Base-by-base conservation (phyloP, 2,113 vertebrate genomes). In the Pteruthius melanotis region DNA sequence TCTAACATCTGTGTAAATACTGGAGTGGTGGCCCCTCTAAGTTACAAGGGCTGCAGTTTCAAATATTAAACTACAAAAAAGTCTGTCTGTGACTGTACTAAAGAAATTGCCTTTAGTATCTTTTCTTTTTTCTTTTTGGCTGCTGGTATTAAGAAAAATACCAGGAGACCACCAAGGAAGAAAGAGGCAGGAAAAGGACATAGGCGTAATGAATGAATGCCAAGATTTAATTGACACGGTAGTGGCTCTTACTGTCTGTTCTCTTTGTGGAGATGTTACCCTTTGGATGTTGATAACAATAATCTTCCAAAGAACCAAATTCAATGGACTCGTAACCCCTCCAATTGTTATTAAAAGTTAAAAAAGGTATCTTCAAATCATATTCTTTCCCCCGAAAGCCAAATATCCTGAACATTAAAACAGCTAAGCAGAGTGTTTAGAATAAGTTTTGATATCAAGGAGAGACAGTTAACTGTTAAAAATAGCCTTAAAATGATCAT, bases 1-100 rank as follows among this genome's bases (percentile, higher is more conserved):
- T 76, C 96, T 95, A 97, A 98, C 98, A 98, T 98, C 98, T 98
- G 98, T 98, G 98, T 98, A 98, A 98, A 98, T 98, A 98, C 72
- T 97, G 71, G 60, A 96, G 64, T 85, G 84, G 83, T 95, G 96
- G 96, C 97, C 95, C 95, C 92, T 97, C 93, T 30, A 97, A 97
- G 91, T 95, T 97, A 94, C 89, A 95, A 95, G 94, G 94, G 89
- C 96, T 97, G 91, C 94, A 93, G 94, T 97, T 98, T 97, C 95
- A 98, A 96, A 98, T 98, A 97, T 97, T 95, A 97, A 97, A 97
- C 94, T 97, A 97, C 96, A 97, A 97, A 96, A 98, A 98, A 92
- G 56, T 87, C 90, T 94, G 86, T 91, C 95, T 97, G 77, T 97
- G 95, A 98, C 97, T 97, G 94, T 97, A 97, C 91, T 82, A 68